Evolutionary conservation across 2,888 invertebrate genomes (phyloP), one percentile per base, ranked within the genome.

Genomic region (Papilio protenor): DNA sequence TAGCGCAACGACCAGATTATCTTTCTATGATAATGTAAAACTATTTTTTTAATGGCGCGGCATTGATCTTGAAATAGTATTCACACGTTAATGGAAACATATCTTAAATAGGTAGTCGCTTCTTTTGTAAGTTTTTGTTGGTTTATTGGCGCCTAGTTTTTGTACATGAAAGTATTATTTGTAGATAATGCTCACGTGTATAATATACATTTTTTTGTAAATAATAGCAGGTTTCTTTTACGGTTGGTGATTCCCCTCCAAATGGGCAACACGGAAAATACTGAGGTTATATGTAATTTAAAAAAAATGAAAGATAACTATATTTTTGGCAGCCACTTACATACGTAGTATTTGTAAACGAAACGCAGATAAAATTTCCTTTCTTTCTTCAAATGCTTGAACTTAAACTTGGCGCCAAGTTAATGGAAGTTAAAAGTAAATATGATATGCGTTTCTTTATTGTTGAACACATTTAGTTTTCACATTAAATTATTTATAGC

Each of bases 401-500:
- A 69, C 74, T 49, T 74, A 21, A 74, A 74, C 55, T 75, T 69
- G 69, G 45, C 57, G 55, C 45, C 75, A 69, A 75, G 8, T 75
- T 21, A 55, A 69, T 75, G 69, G 55, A 64, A 55, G 45, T 69
- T 55, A 57, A 69, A 75, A 33, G 69, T 52, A 14, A 55, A 18
- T 75, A 33, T 12, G 12, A 21, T 75, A 45, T 45, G 21, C 23
- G 75, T 75, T 75, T 57, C 52, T 45, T 55, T 75, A 45, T 69
- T 55, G 33, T 75, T 21, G 3, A 6, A 66, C 52, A 40, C 75
- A 33, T 57, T 75, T 55, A 40, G 69, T 75, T 69, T 75, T 69
- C 55, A 69, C 69, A 69, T 75, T 66, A 69, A 75, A 75, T 69
- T 45, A 76, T 76, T 76, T 76, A 76, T 72, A 14, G 72, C 71